Evolutionary conservation across 2,797 vertebrate species (phyloP), one percentile per base, ranked within the genome.

Genomic region (Mareca strepera): DNA sequence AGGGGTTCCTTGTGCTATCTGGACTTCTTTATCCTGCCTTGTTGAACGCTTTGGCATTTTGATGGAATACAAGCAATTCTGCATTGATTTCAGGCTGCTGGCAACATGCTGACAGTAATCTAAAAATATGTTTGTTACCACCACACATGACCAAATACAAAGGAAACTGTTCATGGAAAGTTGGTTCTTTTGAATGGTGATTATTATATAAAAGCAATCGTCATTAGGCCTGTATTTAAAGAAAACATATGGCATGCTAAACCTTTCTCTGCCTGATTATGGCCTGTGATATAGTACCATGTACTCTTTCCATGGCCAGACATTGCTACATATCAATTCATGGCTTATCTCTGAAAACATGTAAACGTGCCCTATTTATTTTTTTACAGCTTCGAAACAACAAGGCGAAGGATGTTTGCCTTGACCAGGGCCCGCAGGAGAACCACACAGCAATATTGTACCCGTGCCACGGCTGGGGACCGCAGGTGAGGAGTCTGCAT

Each of bases 401-500:
- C 90, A 99, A 99, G 92, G 98, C 98, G 2, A 99, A 98, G 94
- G 99, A 99, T 2, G 98, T 99, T 88, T 99, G 99, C 92, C 96
- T 99, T 96, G 99, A 99, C 97, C 99, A 99, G 97, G 99, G 99
- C 4, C 97, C 98, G 0, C 98, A 98, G 96, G 99, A 99, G 97
- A 99, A 99, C 97, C 99, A 99, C 98, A 99, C 99, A 2, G 99
- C 99, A 62, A 99, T 98, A 14, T 75, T 99, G 94, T 99, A 99
- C 97, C 99, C 99, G 0, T 99, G 99, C 96, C 99, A 99, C 0
- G 99, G 99, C 55, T 99, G 98, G 99, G 98, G 98, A 23, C 99
- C 99, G 1, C 99, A 99, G 99, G 99, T 99, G 98, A 93, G 96
- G 59, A 43, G 22, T 18, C 33, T 10, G 4, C 3, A 12, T 13